These are phyloP conservation scores for Venustaconcha ellipsiformis DNA, from an alignment of 1,140 invertebrate species.

Conservation along the genomic window DNA sequence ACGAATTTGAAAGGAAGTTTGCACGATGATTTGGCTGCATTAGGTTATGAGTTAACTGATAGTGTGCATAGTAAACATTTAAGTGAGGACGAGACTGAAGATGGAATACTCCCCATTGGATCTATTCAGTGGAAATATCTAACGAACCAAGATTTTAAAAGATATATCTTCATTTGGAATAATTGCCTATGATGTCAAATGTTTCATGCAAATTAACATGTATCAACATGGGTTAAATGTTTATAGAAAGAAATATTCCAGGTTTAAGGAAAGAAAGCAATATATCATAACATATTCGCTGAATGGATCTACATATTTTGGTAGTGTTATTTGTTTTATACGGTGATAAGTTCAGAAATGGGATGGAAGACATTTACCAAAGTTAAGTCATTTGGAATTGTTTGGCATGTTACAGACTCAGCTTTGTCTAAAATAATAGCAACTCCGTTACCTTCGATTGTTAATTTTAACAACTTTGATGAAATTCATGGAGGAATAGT, in stretches of 20 bases:
- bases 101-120: too few species aligned
- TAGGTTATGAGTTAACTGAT: too few species aligned
- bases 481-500: too few species aligned
- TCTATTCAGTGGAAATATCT: too few species aligned
- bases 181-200: constrained; percentile 5
- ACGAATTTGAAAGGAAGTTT: too few species aligned
- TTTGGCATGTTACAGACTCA: constrained; percentile 20
- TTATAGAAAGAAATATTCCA: constrained; percentile 14
- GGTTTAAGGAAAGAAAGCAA: constrained; percentile 32
- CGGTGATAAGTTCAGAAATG: constrained; percentile 27
- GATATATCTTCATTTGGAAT: too few species aligned
- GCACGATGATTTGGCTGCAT: too few species aligned
- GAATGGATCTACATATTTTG: constrained; percentile 9
- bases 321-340: constrained; percentile 17
- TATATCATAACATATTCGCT: constrained; percentile 17
- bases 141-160: too few species aligned
- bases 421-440: constrained; percentile 1
- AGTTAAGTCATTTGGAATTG: constrained; percentile 12
- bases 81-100: too few species aligned
- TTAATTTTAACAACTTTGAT: too few species aligned
- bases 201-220: constrained; percentile 27
- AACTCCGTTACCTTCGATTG: too few species aligned
- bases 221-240: constrained; percentile 33
- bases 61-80: too few species aligned
- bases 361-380: constrained; percentile 20